Base-by-base conservation (phyloP, 1,140 invertebrate genomes). In the Lineus longissimus region DNA sequence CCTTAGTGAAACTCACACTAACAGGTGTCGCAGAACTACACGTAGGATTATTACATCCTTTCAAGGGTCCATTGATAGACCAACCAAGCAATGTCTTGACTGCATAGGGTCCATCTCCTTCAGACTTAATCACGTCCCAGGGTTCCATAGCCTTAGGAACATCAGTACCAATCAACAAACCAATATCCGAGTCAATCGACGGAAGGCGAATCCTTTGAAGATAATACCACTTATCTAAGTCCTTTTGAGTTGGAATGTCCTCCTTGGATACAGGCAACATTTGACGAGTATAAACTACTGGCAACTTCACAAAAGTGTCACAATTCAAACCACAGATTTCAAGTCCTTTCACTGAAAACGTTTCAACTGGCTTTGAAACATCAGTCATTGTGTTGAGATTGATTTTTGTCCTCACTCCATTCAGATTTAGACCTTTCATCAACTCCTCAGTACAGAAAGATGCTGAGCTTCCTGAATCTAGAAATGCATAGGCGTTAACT, bases 401-500 rank as follows among this genome's bases (percentile, higher is more conserved):
- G 15, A 58, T 17, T 17, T 30, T 58, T 15, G 31, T 58, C 13
- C 17, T 19, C 27, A 27, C 31, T 29, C 30, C 30, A 33, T 13
- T 23, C 9, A 27, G 13, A 30, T 15, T 17, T 9, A 58, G 56
- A 7, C 31, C 11, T 33, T 58, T 11, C 15, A 58, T 13, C 56
- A 58, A 22, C 13, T 15, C 7, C 15, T 58, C 29, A 17, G 56
- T 31, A 13, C 17, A 13, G 17, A 58, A 58, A 17, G 17, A 58
- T 13, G 11, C 31, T 13, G 7, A 29, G 30, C 56, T 58, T 11
- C 56, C 56, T 7, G 17, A 11, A 27, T 58, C 56, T 9, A 19
- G 27, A 31, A 58, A 58, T 7, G 15, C 15, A 30, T 58, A 58
- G n/a, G 56, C 31, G n/a, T n/a, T n/a, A n/a, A n/a, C n/a, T n/a